A percentile compares a stretch with the other conserved stretches of the same genome.
These are phyloP conservation scores for Petromus typicus DNA, from an alignment of 2,113 vertebrate species.

Conservation along the genomic window DNA sequence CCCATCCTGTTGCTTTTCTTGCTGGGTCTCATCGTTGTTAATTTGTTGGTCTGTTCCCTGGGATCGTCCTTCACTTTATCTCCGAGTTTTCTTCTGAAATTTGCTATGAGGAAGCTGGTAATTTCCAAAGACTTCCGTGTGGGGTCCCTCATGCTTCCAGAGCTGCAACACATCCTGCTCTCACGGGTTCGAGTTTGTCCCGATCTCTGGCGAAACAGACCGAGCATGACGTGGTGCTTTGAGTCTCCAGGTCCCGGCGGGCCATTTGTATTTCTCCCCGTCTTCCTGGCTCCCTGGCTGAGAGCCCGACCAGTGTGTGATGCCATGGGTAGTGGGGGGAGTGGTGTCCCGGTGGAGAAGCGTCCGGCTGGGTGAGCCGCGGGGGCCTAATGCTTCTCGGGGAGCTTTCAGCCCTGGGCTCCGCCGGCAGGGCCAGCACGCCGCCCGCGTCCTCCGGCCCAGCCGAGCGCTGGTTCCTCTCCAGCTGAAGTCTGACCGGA, in stretches of 20 bases:
- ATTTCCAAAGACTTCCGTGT: background rate
- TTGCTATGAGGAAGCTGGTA: background rate
- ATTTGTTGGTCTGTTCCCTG: background rate
- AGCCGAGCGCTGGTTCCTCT: background rate
- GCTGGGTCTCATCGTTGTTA: background rate
- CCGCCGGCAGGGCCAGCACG: no score
- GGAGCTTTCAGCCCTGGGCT: background rate
- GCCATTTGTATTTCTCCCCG: background rate
- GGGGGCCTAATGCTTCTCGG: background rate
- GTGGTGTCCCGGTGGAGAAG: background rate
- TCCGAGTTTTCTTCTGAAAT: conserved; percentile 14
- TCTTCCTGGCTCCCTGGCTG: background rate
- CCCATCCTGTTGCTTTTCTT: background rate
- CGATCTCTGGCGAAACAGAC: background rate
- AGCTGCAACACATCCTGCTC: background rate
- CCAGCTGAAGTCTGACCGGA: background rate
- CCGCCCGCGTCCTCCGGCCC: background rate
- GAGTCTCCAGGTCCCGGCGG: background rate
- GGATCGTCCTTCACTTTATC: background rate
- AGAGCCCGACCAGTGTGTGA: background rate
- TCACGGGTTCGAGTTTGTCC: background rate
- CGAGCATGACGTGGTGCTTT: background rate
- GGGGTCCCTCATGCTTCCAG: background rate
- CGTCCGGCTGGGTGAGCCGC: background rate
- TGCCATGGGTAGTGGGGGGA: background rate